A percentile compares a stretch with the other conserved stretches of the same genome.
These are phyloP conservation scores for Mungos mungo DNA, from an alignment of 2,113 vertebrate species.

Conservation along the genomic window DNA sequence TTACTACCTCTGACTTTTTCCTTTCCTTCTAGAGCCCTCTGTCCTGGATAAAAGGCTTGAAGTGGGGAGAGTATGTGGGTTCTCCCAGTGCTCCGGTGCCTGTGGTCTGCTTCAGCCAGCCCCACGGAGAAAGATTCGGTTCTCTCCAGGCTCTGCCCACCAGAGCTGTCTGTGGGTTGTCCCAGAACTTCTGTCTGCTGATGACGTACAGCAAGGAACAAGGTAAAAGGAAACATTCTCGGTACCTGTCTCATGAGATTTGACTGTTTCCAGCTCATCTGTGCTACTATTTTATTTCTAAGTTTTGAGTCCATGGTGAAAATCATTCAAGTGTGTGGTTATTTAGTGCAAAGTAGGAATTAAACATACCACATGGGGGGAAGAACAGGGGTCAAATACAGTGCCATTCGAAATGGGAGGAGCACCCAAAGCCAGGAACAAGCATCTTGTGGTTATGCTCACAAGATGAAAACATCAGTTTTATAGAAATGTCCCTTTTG, in stretches of 20 bases:
- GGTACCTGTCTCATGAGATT: not conserved
- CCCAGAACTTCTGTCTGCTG: conserved; percentile 97
- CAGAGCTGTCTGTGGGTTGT: conserved; percentile 95
- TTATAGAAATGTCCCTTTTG: not conserved
- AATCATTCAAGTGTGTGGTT: not conserved
- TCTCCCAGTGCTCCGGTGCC: conserved; percentile 97
- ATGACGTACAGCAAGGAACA: conserved; percentile 99
- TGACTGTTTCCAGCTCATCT: not conserved
- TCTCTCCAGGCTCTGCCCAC: conserved; percentile 96
- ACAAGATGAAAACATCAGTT: not conserved
- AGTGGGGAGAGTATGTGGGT: conserved; percentile 98
- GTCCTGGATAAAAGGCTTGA: conserved; percentile 97
- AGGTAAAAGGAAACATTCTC: conserved; percentile 84
- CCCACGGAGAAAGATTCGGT: conserved; percentile 95
- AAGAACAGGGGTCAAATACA: not conserved
- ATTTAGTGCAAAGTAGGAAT: not conserved
- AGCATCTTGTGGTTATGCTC: not conserved
- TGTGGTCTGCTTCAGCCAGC: conserved; percentile 98
- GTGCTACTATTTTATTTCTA: not conserved
- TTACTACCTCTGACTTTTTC: not conserved
- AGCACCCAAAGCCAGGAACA: not conserved
- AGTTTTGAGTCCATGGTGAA: not conserved
- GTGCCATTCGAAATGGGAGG: not conserved
- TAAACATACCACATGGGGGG: not conserved
- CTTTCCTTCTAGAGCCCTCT: conserved; percentile 91